Evolutionary conservation across 2,797 vertebrate genomes (phyloP), one percentile per base, ranked within the genome.

Genomic region (Thripadectes ignobilis): DNA sequence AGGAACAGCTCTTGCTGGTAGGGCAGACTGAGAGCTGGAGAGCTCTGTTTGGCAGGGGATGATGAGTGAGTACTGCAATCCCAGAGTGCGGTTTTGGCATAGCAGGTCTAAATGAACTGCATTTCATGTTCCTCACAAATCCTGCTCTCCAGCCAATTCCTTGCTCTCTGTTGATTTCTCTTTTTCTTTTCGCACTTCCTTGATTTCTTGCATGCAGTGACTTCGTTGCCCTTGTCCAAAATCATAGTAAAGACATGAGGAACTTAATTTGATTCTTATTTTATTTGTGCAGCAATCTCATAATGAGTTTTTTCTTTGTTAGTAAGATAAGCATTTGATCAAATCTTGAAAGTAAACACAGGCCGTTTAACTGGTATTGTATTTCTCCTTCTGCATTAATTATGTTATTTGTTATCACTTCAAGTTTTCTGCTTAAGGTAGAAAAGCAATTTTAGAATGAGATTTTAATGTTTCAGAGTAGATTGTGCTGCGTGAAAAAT

Each of bases 121-220:
- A 3, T 86, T 96, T 83, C 21, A 9, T 81, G 38, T 85, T 92
- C 57, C 23, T 85, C 72, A 65, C 81, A 93, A 95, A 92, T 85
- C 71, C 78, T 82, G 1, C 38, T 92, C 67, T 80, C 32, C 39
- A 85, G 26, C 8, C n/a, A 49, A 3, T 79, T 92, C 78, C 63
- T 71, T 88, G 39, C 75, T 82, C 30, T 87, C 74, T 89, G 20
- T 21, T 85, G 66, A 81, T 84, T 84, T 90, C 49, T 85, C 67
- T 76, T 76, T 66, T 45, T 67, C 41, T 92, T 94, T 63, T 74
- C 73, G 71, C 24, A 29, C 23, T 74, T 77, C 38, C 38, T 85
- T 83, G 62, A 72, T 88, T 80, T 61, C 65, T 89, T 24, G 8
- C 52, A 22, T 87, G 29, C 45, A 49, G 2, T 63, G 59, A 69